Conservation (phyloP, 2,797 vertebrate genomes). For the Neosalanx taihuensis region DNA sequence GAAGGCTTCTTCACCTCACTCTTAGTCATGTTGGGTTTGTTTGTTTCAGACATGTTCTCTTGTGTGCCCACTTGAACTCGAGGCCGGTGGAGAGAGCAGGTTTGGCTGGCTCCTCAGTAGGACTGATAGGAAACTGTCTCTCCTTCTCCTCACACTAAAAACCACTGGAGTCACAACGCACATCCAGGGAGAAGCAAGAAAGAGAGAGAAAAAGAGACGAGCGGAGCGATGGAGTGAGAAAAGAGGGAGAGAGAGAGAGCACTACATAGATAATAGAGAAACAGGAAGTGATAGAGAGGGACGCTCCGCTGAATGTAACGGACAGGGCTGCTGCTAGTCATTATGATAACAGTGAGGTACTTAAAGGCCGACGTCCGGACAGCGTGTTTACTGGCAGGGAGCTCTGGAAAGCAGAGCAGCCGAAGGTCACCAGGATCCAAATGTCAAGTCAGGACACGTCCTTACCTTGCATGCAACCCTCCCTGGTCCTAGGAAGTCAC, state of each 20-base stretch:
- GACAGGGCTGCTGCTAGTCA: constrained; percentile 63
- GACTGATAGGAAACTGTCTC: constrained; percentile 53
- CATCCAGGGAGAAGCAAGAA: constrained; percentile 24
- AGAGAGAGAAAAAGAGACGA: constrained; percentile 20
- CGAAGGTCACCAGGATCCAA: constrained; percentile 57
- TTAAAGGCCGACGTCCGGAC: constrained; percentile 67
- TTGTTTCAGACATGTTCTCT: constrained; percentile 57
- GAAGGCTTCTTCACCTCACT: constrained; percentile 28
- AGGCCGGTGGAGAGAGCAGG: constrained; percentile 53
- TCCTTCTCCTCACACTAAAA: constrained; percentile 47
- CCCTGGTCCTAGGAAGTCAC: too few species aligned
- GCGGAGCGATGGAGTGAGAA: constrained; percentile 20
- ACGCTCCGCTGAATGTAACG: constrained; percentile 59
- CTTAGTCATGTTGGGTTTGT: constrained; percentile 27
- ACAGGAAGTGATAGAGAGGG: not conserved
- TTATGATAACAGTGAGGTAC: constrained; percentile 68
- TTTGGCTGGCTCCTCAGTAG: constrained; percentile 49
- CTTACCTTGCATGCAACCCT: not conserved
- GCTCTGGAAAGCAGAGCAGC: constrained; percentile 23
- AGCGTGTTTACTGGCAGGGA: constrained; percentile 63
- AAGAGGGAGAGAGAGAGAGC: constrained; percentile 39
- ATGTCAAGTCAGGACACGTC: constrained; percentile 29
- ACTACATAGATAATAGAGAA: constrained; percentile 4
- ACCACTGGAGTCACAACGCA: constrained; percentile 55
- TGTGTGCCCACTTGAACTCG: constrained; percentile 62